Percentiles rank a stretch among this genome's conserved stretches.
These are phyloP conservation scores for Ophthalmolycus amberensis DNA, from an alignment of 2,113 vertebrate species.

Conservation along the genomic window DNA sequence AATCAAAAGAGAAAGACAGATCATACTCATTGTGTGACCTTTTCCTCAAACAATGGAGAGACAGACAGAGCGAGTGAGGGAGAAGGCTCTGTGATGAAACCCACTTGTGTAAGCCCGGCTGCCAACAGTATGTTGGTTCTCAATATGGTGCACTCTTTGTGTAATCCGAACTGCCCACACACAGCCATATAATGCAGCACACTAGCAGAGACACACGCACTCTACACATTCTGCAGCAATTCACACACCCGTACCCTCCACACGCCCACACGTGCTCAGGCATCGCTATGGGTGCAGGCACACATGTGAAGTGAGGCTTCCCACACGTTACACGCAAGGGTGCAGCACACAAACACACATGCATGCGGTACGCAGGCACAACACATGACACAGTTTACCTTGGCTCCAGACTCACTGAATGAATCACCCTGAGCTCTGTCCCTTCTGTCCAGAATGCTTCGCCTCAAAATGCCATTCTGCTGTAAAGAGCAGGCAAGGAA, in stretches of 20 bases:
- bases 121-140: constrained; percentile 70
- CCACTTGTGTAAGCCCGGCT: constrained; percentile 45
- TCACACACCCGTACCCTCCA: constrained; percentile 38
- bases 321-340: constrained; percentile 4
- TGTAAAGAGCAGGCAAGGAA: constrained; percentile 30
- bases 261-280: constrained; percentile 28
- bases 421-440: constrained; percentile 71
- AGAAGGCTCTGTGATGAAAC: constrained; percentile 48
- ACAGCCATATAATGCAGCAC: constrained; percentile 15
- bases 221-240: constrained; percentile 44
- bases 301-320: constrained; percentile 38
- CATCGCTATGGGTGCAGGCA: background rate
- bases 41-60: constrained; percentile 50
- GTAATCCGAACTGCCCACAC: constrained; percentile 67
- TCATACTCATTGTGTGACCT: constrained; percentile 51
- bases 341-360: constrained; percentile 5
- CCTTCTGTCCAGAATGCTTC: constrained; percentile 64
- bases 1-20: constrained; percentile 45
- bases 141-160: constrained; percentile 66
- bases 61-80: constrained; percentile 10
- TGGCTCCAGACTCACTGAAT: constrained; percentile 58
- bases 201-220: constrained; percentile 20
- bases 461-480: constrained; percentile 55
- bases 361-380: constrained; percentile 14
- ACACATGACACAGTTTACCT: constrained; percentile 67